Base-by-base conservation (phyloP, 2,888 invertebrate species). In the Hermaeophaga mercurialis region DNA sequence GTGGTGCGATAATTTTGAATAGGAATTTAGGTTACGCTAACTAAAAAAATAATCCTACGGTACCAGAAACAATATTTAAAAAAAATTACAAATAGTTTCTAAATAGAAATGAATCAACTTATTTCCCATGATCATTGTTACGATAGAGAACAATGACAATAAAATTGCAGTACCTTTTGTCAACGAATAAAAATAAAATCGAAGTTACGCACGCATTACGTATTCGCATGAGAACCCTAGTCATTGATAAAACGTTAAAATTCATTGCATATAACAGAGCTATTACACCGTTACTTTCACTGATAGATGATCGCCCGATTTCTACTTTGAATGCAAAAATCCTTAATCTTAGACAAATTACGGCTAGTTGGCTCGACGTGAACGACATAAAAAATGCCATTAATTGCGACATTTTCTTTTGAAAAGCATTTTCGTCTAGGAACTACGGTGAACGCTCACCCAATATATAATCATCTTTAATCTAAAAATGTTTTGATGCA, bases 241-340 rank as follows among this genome's bases (percentile, higher is more conserved):
- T 9, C 11, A 31, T 31, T 31, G 31, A 31, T 11, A 31, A 4
- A 31, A 31, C 11, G 11, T 31, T 31, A 31, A 31, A 31, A n/a
- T 31, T 31, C 31, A 31, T 31, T n/a, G 12, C 31, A 11, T 31
- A 31, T 11, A 11, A 9, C 3, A 11, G 12, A 12, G 12, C 31
- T 11, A 31, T 31, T 31, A 31, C 31, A 31, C 31, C 31, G 31
- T 31, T 11, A 31, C 31, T 31, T 31, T 31, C 31, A 31, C 31
- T 31, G 31, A 31, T 31, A 26, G 26, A 26, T 9, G 31, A 31
- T 31, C 11, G 31, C 11, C n/a, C 31, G 31, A 31, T 31, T 31
- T 31, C 31, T 31, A 31, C 31, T 31, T 31, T 31, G 31, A 31
- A 31, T 31, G 31, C 31, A 31, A 31, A 31, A 31, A 31, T 31